phyloP scores from a whole-genome alignment of 2,113 vertebrate species.

The Callopanchax toddi region DNA sequence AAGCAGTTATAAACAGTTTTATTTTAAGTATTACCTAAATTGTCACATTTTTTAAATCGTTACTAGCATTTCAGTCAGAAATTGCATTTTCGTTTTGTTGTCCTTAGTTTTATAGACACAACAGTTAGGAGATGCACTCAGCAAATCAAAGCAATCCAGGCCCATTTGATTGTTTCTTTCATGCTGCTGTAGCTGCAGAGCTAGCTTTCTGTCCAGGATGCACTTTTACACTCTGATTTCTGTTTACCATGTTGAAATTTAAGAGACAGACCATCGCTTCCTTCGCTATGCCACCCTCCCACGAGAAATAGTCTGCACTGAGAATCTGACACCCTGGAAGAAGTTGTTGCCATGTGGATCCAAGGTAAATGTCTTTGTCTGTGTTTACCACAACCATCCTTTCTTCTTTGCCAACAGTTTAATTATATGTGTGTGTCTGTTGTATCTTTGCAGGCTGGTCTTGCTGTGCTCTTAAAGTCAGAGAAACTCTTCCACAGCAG shows the following conservation, averaged over 20 bases:
- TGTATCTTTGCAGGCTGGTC: constrained; percentile 83
- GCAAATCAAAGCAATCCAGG: too few species aligned
- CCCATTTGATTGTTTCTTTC: neutral
- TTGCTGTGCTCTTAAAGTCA: constrained; percentile 92
- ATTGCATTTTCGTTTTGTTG: too few species aligned
- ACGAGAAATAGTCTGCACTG: constrained; percentile 94
- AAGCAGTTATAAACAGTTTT: too few species aligned
- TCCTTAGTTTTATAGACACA: too few species aligned
- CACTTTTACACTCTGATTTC: neutral
- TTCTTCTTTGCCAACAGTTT: neutral
- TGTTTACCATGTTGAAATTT: constrained; percentile 17
- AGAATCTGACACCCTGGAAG: constrained; percentile 99
- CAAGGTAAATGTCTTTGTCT: constrained; percentile 79
- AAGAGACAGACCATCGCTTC: constrained; percentile 90
- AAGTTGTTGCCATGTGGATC: constrained; percentile 96
- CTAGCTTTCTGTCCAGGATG: neutral
- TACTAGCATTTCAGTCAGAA: too few species aligned
- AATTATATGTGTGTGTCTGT: neutral
- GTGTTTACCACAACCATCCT: neutral
- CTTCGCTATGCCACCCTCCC: constrained; percentile 93
- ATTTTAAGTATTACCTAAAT: too few species aligned
- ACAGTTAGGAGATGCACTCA: too few species aligned
- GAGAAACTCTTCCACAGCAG: constrained; percentile 97
- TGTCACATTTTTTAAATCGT: too few species aligned
- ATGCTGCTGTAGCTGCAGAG: too few species aligned